Conservation (phyloP, 2,113 vertebrate genomes). For the Fregata magnificens region DNA sequence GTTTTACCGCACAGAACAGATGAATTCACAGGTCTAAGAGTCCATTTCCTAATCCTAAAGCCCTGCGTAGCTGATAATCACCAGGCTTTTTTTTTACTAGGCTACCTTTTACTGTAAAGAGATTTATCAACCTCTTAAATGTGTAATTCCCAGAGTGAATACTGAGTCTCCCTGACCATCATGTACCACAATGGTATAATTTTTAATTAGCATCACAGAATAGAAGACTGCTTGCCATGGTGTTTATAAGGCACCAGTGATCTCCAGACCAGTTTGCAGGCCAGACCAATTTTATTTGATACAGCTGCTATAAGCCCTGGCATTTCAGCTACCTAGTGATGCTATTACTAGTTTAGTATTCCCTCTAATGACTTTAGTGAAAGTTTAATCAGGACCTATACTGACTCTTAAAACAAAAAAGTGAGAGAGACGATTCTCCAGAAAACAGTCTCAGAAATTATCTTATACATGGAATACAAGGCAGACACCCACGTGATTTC, state of each 20-base stretch:
- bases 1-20: neutral
- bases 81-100: neutral
- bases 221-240: neutral
- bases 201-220: neutral
- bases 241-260: too few relatives aligned
- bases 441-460: neutral
- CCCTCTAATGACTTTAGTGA: neutral
- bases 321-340: neutral
- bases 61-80: neutral
- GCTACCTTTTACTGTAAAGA: neutral
- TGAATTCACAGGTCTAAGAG: neutral
- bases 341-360: neutral
- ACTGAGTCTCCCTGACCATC: neutral
- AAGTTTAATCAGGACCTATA: neutral
- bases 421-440: neutral
- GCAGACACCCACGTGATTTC: neutral
- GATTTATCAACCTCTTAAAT: neutral
- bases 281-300: neutral
- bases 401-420: neutral
- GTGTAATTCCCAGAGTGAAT: neutral
- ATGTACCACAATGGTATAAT: fast-evolving
- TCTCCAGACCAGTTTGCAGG: neutral
- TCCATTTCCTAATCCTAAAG: neutral
- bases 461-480: neutral
- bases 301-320: neutral